phyloP scores from a whole-genome alignment of 2,113 vertebrate genomes.

The Tachysurus vachellii region DNA sequence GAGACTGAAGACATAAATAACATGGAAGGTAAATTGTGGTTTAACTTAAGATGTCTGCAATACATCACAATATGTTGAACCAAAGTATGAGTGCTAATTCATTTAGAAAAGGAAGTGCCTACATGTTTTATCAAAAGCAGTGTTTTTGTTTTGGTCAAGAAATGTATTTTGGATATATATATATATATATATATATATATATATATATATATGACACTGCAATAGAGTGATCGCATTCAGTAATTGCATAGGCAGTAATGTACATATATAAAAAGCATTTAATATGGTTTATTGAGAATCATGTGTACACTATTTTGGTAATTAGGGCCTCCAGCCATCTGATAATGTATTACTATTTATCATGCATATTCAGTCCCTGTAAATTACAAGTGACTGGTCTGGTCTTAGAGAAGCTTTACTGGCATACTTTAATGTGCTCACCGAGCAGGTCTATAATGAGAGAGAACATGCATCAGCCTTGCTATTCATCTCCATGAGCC shows the following conservation, averaged over 20 bases:
- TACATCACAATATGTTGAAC: neutral
- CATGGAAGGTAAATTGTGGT: slow-evolving; percentile 56
- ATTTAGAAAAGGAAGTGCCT: neutral
- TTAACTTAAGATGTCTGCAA: neutral
- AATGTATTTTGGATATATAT: neutral
- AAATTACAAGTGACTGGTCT: slow-evolving; percentile 51
- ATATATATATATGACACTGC: neutral
- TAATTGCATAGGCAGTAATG: slow-evolving; percentile 19
- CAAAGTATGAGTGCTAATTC: neutral
- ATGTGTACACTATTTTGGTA: slow-evolving; percentile 53
- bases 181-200: neutral
- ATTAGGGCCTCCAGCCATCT: slow-evolving; percentile 55
- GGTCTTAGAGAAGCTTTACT: slow-evolving; percentile 39
- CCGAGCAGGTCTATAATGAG: slow-evolving; percentile 44
- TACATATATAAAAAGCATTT: slow-evolving; percentile 38
- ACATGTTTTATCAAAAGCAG: neutral
- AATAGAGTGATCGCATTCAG: neutral
- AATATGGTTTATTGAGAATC: slow-evolving; percentile 54
- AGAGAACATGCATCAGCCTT: slow-evolving; percentile 25
- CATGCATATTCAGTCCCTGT: slow-evolving; percentile 58
- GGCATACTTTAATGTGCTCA: slow-evolving; percentile 42
- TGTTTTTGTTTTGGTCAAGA: neutral
- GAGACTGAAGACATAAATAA: neutral
- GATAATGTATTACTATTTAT: slow-evolving; percentile 60
- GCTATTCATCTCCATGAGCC: slow-evolving; percentile 34